Evolutionary conservation across 2,797 vertebrate genomes (phyloP).

Genomic region (Crossoptilon crossoptilon): DNA sequence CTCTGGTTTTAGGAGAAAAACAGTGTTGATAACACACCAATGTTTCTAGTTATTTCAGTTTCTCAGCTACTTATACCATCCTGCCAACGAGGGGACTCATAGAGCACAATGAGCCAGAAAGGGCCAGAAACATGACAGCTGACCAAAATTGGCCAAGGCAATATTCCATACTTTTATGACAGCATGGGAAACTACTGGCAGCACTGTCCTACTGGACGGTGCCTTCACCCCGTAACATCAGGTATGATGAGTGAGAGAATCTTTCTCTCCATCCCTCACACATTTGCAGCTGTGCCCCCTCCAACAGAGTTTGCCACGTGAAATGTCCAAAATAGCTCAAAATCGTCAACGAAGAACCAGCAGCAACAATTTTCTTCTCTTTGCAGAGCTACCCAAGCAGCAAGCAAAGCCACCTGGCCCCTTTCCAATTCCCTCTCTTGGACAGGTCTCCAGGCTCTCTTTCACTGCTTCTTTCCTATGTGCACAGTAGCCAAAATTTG

Average conservation of each 20-base stretch:
- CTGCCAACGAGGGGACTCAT: not conserved
- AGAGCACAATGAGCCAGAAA: not conserved
- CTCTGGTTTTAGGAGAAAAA: no score
- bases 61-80: not conserved
- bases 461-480: slow-evolving; percentile 2
- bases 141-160: not conserved
- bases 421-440: not conserved
- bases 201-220: not conserved
- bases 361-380: not conserved
- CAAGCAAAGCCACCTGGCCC: not conserved
- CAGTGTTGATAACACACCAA: not conserved
- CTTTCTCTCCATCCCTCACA: not conserved
- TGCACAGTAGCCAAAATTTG: slow-evolving; percentile 56
- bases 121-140: not conserved
- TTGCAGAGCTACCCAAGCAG: not conserved
- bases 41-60: not conserved
- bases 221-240: not conserved
- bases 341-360: not conserved
- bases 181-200: not conserved
- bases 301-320: not conserved
- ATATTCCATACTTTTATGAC: not conserved
- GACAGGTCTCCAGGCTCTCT: not conserved
- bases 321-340: not conserved
- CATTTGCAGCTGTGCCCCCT: rapidly evolving
- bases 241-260: not conserved